These are phyloP conservation scores for Stegana nigrithorax DNA, from an alignment of 2,888 invertebrate species.

Conservation along the genomic window DNA sequence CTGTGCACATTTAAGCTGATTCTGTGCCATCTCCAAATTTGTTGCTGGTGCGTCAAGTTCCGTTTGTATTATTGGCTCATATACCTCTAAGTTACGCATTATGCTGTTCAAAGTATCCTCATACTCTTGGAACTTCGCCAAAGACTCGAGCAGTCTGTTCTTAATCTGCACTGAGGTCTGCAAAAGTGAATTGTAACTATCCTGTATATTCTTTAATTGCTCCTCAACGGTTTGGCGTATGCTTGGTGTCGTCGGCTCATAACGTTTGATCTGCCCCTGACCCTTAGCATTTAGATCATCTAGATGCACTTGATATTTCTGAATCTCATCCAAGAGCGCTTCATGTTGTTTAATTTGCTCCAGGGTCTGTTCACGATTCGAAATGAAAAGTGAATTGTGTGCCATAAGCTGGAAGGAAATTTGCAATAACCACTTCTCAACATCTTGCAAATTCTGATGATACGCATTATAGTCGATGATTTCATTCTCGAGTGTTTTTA, in stretches of 20 bases:
- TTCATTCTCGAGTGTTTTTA: slow-evolving; percentile 80
- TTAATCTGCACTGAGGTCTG: slow-evolving; percentile 93
- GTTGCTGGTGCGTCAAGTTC: slow-evolving; percentile 82
- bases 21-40: slow-evolving; percentile 79
- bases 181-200: slow-evolving; percentile 90
- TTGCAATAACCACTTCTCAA: slow-evolving; percentile 95
- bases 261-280: slow-evolving; percentile 84
- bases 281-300: slow-evolving; percentile 88
- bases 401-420: slow-evolving; percentile 96
- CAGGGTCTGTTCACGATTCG: slow-evolving; percentile 89
- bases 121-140: slow-evolving; percentile 93
- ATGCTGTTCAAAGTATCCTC: slow-evolving; percentile 90
- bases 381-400: slow-evolving; percentile 92
- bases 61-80: slow-evolving; percentile 80
- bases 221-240: slow-evolving; percentile 84
- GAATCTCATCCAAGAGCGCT: slow-evolving; percentile 79
- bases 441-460: slow-evolving; percentile 90
- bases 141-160: slow-evolving; percentile 85
- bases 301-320: slow-evolving; percentile 83
- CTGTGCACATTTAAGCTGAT: slow-evolving; percentile 80
- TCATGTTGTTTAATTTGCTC: slow-evolving; percentile 93
- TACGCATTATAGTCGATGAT: slow-evolving; percentile 88
- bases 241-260: slow-evolving; percentile 77
- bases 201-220: slow-evolving; percentile 90
- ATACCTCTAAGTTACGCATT: slow-evolving; percentile 81